Percentiles rank a stretch among this genome's conserved stretches.
Conservation (phyloP, 53 echinoderm and acorn worm species). For the Pentamera pediparva region DNA sequence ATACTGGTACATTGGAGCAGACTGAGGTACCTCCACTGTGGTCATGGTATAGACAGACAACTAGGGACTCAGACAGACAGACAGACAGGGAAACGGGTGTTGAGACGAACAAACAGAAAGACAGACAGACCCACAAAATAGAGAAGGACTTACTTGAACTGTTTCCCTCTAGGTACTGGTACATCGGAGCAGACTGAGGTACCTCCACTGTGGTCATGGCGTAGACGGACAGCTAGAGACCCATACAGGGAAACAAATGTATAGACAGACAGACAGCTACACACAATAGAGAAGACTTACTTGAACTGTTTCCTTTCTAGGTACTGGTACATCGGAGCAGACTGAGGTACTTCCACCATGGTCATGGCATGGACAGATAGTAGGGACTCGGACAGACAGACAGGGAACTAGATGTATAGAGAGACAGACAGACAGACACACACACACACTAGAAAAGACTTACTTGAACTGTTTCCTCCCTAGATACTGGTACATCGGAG, state of each 20-base stretch:
- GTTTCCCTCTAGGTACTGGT: slow-evolving; percentile 90
- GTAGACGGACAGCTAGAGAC: too few species aligned
- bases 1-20: slow-evolving; percentile 97
- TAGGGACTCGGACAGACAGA: too few species aligned
- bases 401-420: too few species aligned
- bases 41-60: slow-evolving; percentile 97
- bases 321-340: slow-evolving; percentile 97
- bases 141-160: slow-evolving; percentile 64
- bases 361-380: too few species aligned
- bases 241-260: too few species aligned
- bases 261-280: too few species aligned
- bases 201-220: slow-evolving; percentile 99
- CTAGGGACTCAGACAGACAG: too few species aligned
- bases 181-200: slow-evolving; percentile 98
- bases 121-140: neutral
- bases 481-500: slow-evolving; percentile 97
- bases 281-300: too few species aligned
- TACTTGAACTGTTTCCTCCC: slow-evolving; percentile 92
- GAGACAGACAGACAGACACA: too few species aligned
- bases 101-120: too few species aligned
- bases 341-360: slow-evolving; percentile 97
- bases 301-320: slow-evolving; percentile 90
- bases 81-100: too few species aligned
- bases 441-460: too few species aligned
- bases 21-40: slow-evolving; percentile 97